phyloP scores from a whole-genome alignment of 2,888 invertebrate genomes.

The Chironomus tentans region DNA sequence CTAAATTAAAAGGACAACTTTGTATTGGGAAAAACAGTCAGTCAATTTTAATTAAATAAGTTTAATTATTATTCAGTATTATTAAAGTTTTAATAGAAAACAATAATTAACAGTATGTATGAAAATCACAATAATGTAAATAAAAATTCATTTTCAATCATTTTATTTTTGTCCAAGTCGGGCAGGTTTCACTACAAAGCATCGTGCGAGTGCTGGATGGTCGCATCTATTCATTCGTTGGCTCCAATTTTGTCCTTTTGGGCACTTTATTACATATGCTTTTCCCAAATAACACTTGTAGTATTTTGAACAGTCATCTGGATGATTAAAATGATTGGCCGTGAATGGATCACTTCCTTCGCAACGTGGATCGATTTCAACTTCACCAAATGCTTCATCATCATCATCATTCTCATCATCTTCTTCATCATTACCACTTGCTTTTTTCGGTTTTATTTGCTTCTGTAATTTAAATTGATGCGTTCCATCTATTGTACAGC shows the following conservation, averaged over 20 bases:
- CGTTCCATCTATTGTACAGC: neutral
- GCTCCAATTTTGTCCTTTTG: conserved; percentile 12
- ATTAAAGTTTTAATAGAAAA: too few species aligned
- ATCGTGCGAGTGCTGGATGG: conserved; percentile 4
- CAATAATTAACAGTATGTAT: neutral
- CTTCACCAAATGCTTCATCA: neutral
- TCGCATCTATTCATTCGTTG: conserved; percentile 5
- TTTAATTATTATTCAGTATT: too few species aligned
- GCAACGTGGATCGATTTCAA: conserved; percentile 23
- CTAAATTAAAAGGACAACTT: too few species aligned
- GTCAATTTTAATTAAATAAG: too few species aligned
- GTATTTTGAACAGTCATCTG: conserved; percentile 11
- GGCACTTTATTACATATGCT: conserved; percentile 21
- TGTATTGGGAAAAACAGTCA: too few species aligned
- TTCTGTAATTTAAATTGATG: neutral
- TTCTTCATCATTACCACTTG: neutral
- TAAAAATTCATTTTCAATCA: neutral
- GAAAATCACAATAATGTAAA: neutral
- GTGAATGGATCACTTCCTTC: conserved; percentile 20
- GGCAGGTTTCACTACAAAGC: neutral
- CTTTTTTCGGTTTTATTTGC: neutral
- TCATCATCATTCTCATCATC: neutral
- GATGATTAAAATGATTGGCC: neutral
- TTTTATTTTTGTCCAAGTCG: neutral
- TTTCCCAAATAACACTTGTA: conserved; percentile 21